These are phyloP conservation scores for Mesembrinibis cayennensis DNA, from an alignment of 2,113 vertebrate species.

Conservation along the genomic window DNA sequence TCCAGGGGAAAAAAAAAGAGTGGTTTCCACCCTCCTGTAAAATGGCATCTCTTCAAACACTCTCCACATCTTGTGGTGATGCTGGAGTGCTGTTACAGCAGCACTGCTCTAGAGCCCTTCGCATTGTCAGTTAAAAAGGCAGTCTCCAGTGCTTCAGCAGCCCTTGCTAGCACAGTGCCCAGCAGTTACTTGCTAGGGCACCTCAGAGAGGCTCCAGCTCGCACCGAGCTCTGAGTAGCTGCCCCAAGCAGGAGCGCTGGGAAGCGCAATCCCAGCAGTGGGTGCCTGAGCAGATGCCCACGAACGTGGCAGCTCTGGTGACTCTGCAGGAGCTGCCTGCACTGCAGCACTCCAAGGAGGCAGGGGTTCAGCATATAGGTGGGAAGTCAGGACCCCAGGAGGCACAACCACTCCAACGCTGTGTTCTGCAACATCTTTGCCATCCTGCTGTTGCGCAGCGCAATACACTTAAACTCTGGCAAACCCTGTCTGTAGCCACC, in stretches of 20 bases:
- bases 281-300: not conserved
- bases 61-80: too few relatives aligned
- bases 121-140: rapidly evolving
- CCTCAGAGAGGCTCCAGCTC: not conserved
- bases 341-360: not conserved
- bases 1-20: not conserved
- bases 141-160: not conserved
- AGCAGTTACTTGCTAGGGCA: not conserved
- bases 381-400: not conserved
- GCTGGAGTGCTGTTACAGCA: not conserved
- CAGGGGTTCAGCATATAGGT: not conserved
- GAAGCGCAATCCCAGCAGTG: not conserved
- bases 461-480: rapidly evolving
- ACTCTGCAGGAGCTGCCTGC: not conserved
- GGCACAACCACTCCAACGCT: not conserved
- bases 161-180: not conserved
- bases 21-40: not conserved
- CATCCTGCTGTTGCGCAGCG: not conserved
- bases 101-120: not conserved
- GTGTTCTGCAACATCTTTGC: not conserved
- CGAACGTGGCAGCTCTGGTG: not conserved
- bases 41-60: not conserved
- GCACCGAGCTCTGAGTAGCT: not conserved
- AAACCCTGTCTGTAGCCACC: not conserved
- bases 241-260: not conserved